These are phyloP conservation scores for Eupeodes corollae DNA, from an alignment of 1,140 invertebrate genomes.

Conservation along the genomic window DNA sequence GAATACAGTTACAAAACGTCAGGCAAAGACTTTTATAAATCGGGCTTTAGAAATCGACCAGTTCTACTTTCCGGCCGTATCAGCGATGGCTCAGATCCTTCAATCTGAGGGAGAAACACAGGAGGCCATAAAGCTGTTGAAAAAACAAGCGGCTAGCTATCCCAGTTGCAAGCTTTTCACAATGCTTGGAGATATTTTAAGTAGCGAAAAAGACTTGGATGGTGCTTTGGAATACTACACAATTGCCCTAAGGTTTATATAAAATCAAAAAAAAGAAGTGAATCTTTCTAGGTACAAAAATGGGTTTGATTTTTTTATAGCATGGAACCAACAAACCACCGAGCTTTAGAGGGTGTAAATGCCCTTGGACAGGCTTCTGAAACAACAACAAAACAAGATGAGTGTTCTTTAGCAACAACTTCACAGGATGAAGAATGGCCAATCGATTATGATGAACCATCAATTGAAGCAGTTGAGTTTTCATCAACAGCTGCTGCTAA, in stretches of 20 bases:
- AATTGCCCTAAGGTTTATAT: conserved; percentile 18
- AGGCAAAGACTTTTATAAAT: conserved; percentile 20
- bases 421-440: conserved; percentile 19
- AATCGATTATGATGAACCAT: conserved; percentile 19
- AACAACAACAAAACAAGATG: conserved; percentile 5
- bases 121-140: conserved; percentile 20
- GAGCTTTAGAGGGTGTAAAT: conserved; percentile 21
- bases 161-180: conserved; percentile 22
- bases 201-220: conserved; percentile 16
- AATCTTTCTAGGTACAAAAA: background rate
- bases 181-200: conserved; percentile 23
- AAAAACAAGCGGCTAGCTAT: conserved; percentile 17
- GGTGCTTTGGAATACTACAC: conserved; percentile 28
- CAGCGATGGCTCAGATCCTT: conserved; percentile 20
- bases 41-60: conserved; percentile 26
- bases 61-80: conserved; percentile 23
- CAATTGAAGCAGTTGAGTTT: conserved; percentile 17
- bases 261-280: background rate
- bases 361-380: conserved; percentile 14
- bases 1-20: conserved; percentile 12
- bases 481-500: conserved; percentile 15
- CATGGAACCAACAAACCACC: conserved; percentile 17
- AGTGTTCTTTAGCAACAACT: background rate
- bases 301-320: conserved; percentile 6
- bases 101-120: conserved; percentile 15